Base-by-base conservation (phyloP, 1,140 invertebrate species). In the Drosophila suzukii region DNA sequence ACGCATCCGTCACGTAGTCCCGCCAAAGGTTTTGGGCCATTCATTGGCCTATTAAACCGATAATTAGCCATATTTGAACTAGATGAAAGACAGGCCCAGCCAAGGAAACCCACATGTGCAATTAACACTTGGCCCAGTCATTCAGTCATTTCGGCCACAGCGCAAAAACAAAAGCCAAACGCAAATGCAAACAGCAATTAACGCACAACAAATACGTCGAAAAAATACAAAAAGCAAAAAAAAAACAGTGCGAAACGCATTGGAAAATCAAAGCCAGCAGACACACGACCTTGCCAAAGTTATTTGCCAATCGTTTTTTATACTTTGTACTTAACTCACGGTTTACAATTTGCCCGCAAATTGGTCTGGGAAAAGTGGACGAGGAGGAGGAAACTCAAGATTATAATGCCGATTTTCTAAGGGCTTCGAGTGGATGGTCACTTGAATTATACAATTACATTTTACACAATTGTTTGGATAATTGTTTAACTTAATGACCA, bases 1-100 rank as follows among this genome's bases (percentile, higher is more conserved):
- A 65, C 79, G 74, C 55, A 81, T 81, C 66, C 79, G 79, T 63
- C 67, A 82, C 67, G 74, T 78, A 77, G 71, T 47, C 44, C 55
- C 44, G 67, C 49, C 27, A 50, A n/a, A 70, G 32, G 65, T 68
- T 71, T 61, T 60, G 27, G 38, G 11, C 46, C 43, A 65, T 61
- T 57, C 55, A 49, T 65, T 78, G 60, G 75, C 59, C 78, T 38
- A 56, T 75, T 59, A 75, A 62, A 54, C 60, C 47, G 46, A 65
- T 68, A 77, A 81, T 81, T 81, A 65, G 79, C 66, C 70, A 39
- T 78, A 74, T 61, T 68, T 63, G 58, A 56, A 54, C 43, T 61
- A 58, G 54, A 74, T 66, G 53, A 60, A 67, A 67, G 76, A 67
- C 61, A 62, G 53, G 20, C n/a, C 46, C 59, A 44, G 51, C 75